A percentile compares a stretch with the other conserved stretches of the same genome.
Conservation (phyloP, 2,113 vertebrate genomes). For the Struthidea cinerea region DNA sequence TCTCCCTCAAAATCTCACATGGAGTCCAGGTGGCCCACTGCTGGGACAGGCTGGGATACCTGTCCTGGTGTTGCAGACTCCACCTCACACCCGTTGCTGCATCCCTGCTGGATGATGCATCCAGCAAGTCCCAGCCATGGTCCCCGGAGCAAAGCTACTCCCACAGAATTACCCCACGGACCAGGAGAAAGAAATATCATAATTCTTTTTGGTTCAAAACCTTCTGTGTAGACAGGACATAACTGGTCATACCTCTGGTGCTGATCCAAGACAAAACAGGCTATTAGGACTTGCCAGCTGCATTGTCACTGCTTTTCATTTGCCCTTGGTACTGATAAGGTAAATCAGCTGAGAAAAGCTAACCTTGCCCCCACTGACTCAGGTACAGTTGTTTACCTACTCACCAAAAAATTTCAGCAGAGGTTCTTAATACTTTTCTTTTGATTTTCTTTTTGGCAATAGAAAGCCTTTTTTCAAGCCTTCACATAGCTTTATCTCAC, state of each 20-base stretch:
- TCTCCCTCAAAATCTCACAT: neutral
- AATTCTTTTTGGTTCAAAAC: neutral
- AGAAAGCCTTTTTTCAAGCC: neutral
- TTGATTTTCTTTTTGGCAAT: neutral
- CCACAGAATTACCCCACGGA: neutral
- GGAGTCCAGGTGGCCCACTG: neutral
- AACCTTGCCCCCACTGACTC: neutral
- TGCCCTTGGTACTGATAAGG: neutral
- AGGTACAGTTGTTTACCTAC: neutral
- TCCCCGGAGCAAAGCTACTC: neutral
- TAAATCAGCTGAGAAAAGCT: neutral
- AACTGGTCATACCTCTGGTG: neutral
- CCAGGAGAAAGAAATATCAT: neutral
- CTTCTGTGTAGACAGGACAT: neutral
- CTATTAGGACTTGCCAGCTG: neutral
- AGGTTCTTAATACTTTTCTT: neutral
- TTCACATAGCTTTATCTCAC: neutral
- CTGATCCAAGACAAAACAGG: neutral
- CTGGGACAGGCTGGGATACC: neutral
- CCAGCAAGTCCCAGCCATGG: neutral
- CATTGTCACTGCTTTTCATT: neutral
- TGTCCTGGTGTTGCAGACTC: rapidly evolving
- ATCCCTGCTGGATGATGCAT: neutral
- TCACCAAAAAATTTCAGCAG: neutral
- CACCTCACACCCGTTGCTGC: neutral